Evolutionary conservation across 2,113 vertebrate species (phyloP).

Genomic region (Ascaphus truei): DNA sequence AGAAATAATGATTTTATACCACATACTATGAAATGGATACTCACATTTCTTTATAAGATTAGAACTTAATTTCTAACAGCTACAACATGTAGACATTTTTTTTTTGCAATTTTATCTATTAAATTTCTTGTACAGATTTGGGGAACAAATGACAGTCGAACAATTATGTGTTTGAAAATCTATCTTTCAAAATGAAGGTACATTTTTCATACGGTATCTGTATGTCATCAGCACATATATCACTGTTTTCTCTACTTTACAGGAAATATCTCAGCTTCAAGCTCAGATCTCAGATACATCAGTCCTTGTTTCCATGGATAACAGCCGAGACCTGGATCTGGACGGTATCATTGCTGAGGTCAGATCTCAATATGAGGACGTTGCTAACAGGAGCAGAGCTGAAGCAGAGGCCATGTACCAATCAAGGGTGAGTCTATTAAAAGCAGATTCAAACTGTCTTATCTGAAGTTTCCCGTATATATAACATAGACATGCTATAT

Average conservation of each 20-base stretch:
- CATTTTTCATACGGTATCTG: no score
- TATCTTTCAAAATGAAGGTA: no score
- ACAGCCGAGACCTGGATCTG: constrained; percentile 83
- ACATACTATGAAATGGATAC: no score
- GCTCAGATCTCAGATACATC: constrained; percentile 81
- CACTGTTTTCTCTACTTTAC: background rate
- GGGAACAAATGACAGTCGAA: no score
- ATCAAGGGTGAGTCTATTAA: constrained; percentile 68
- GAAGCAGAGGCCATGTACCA: constrained; percentile 91
- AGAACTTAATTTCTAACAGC: no score
- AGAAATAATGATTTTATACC: no score
- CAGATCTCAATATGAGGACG: constrained; percentile 85
- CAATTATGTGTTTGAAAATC: no score
- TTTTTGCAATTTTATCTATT: no score
- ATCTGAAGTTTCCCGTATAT: background rate
- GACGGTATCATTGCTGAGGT: constrained; percentile 86
- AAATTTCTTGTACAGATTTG: no score
- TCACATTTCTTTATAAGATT: background rate
- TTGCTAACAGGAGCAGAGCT: constrained; percentile 76
- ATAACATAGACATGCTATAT: no score
- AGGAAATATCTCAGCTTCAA: constrained; percentile 90
- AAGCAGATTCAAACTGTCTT: background rate
- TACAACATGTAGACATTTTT: no score
- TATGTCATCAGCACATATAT: background rate
- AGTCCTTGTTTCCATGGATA: constrained; percentile 90